A percentile compares a stretch with the other conserved stretches of the same genome.
phyloP scores from a whole-genome alignment of 37 sponge, comb jelly and placozoan genomes.

The Haliclona indistincta region DNA sequence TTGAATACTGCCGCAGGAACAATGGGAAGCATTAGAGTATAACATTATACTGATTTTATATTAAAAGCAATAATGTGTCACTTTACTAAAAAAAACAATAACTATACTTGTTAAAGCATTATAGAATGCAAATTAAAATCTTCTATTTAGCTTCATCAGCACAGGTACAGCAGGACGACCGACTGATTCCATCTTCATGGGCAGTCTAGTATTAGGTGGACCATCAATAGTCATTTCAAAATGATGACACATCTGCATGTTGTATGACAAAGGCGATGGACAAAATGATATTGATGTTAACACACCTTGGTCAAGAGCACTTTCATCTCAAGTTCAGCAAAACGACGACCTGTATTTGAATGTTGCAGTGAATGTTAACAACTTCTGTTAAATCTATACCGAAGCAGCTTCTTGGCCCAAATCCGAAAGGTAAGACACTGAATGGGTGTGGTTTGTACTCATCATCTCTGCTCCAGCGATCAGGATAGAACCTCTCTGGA shows the following conservation, averaged over 20 bases:
- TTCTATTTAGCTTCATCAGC: too few relatives aligned
- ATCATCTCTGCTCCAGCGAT: constrained; percentile 27
- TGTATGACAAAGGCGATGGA: background rate
- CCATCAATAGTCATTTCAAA: background rate
- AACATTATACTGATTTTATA: too few relatives aligned
- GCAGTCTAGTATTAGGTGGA: background rate
- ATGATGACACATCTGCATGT: background rate
- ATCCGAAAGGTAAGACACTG: constrained; percentile 31
- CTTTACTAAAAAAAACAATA: too few relatives aligned
- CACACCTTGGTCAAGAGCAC: background rate
- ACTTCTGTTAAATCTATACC: too few relatives aligned
- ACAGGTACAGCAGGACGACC: background rate
- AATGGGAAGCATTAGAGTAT: too few relatives aligned
- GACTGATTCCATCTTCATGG: background rate
- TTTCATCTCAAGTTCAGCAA: constrained; percentile 14
- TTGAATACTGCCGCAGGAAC: too few relatives aligned
- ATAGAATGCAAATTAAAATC: too few relatives aligned
- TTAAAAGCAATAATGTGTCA: too few relatives aligned
- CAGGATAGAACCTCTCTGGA: constrained; percentile 29
- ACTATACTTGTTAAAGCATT: too few relatives aligned
- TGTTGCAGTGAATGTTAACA: too few relatives aligned
- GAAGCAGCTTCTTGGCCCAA: constrained; percentile 24
- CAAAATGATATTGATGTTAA: background rate
- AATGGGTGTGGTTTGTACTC: constrained; percentile 21
- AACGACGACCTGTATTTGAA: background rate